Evolutionary conservation across 2,113 vertebrate species (phyloP), one percentile per base, ranked within the genome.

Genomic region (Verasper variegatus): DNA sequence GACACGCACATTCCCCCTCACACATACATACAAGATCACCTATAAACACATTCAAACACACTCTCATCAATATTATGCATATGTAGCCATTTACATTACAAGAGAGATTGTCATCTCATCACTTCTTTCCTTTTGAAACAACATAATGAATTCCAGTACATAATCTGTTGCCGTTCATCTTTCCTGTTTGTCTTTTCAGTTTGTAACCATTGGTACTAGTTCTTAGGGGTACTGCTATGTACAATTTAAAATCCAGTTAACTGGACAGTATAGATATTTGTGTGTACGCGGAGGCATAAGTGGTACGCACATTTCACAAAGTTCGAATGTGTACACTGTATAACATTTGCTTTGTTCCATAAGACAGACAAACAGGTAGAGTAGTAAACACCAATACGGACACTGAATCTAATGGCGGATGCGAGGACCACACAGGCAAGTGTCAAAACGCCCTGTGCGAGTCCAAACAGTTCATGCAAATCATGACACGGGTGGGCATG

Each of bases 101-200:
- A 85, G 76, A 91, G 91, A 94, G 93, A 95, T 95, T 95, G 93
- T 94, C 90, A 86, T 93, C 91, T 93, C 90, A 89, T 92, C 83
- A 83, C 80, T 83, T 54, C 80, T 86, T 80, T 88, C 67, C 70
- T 85, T 88, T 78, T 80, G 9, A 31, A 61, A 68, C 66, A 13
- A 80, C 72, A 56, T 45, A 49, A 51, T 76, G 12, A 85, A 62
- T 80, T 81, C 20, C 78, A 85, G 45, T 71, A 31, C 68, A 60
- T 54, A 80, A 56, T 59, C 76, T 69, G 57, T 79, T 27, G 47
- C 51, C 35, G 57, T 86, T 67, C 51, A 24, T 68, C 57, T 57
- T 78, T 62, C 35, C 62, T 57, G 15, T 68, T 59, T 68, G 72
- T 79, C 68, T 71, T 85, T 82, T 71, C 71, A 88, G 68, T 82